Evolutionary conservation across 2,797 vertebrate genomes (phyloP).

Genomic region (Muraenolepis orangiensis): DNA sequence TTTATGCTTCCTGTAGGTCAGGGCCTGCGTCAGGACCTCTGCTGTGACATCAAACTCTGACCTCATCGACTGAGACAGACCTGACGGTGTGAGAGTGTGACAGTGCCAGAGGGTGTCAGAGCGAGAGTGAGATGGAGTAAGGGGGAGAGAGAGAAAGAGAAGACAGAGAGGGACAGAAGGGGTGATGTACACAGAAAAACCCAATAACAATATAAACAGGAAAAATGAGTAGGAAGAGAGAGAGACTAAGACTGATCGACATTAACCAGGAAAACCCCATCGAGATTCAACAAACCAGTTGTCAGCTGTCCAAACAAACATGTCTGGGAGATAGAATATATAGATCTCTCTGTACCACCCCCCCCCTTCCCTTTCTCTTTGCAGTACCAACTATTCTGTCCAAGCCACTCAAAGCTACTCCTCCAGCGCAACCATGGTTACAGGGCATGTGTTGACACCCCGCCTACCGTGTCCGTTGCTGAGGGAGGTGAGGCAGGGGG

Average conservation of each 20-base stretch:
- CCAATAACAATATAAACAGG: not conserved
- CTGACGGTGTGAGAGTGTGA: slow-evolving; percentile 45
- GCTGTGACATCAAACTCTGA: slow-evolving; percentile 67
- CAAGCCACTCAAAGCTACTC: no score
- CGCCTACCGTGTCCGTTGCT: slow-evolving; percentile 75
- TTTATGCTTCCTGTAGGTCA: slow-evolving; percentile 76
- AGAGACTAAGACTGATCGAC: not conserved
- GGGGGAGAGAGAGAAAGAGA: not conserved
- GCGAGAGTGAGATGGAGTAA: not conserved
- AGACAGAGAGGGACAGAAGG: slow-evolving; percentile 7
- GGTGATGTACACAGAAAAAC: not conserved
- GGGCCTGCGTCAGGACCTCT: slow-evolving; percentile 77
- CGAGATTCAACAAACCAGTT: not conserved
- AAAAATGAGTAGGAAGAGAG: no score
- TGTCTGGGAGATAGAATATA: not conserved
- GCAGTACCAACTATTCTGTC: no score
- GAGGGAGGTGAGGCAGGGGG: slow-evolving; percentile 66
- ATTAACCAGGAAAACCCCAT: not conserved
- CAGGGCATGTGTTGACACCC: not conserved
- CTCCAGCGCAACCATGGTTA: not conserved
- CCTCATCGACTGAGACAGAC: slow-evolving; percentile 61
- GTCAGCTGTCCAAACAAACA: not conserved
- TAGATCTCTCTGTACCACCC: no score
- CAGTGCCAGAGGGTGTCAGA: no score
- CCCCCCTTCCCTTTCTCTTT: no score